phyloP scores from a whole-genome alignment of 2,888 invertebrate genomes.

The Rhagophthalmus giganteus region DNA sequence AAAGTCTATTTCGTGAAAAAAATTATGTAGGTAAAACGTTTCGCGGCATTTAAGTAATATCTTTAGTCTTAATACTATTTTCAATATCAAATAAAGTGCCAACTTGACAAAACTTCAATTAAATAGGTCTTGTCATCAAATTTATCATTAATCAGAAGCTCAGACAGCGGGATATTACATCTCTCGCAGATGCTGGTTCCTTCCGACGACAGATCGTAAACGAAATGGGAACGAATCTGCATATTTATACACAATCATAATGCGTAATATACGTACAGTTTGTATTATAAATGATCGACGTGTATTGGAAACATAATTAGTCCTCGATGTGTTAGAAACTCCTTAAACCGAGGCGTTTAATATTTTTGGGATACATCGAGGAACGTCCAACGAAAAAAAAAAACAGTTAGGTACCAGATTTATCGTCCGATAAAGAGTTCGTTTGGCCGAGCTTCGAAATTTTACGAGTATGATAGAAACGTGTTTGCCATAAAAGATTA shows the following conservation, averaged over 20 bases:
- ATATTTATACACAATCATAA: constrained; percentile 51
- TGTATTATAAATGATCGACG: constrained; percentile 35
- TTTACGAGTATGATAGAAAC: too few relatives aligned
- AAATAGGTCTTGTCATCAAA: constrained; percentile 36
- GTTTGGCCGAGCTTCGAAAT: too few relatives aligned
- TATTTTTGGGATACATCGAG: too few relatives aligned
- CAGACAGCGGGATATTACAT: constrained; percentile 55
- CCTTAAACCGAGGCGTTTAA: too few relatives aligned
- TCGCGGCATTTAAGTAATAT: background rate
- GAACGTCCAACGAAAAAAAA: background rate
- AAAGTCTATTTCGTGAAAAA: too few relatives aligned
- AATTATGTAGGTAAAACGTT: too few relatives aligned
- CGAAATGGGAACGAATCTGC: constrained; percentile 53
- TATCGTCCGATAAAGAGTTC: too few relatives aligned
- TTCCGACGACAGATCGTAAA: constrained; percentile 51
- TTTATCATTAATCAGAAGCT: constrained; percentile 52
- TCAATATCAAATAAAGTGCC: constrained; percentile 25
- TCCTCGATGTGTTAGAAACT: too few relatives aligned
- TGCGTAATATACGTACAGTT: constrained; percentile 38
- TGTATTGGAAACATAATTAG: constrained; percentile 31
- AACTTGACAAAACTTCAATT: constrained; percentile 29
- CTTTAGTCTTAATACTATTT: background rate
- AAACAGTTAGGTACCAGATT: too few relatives aligned
- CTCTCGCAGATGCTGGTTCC: constrained; percentile 51
- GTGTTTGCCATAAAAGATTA: too few relatives aligned